phyloP scores from a whole-genome alignment of 2,113 vertebrate species.

The Heterocephalus glaber region DNA sequence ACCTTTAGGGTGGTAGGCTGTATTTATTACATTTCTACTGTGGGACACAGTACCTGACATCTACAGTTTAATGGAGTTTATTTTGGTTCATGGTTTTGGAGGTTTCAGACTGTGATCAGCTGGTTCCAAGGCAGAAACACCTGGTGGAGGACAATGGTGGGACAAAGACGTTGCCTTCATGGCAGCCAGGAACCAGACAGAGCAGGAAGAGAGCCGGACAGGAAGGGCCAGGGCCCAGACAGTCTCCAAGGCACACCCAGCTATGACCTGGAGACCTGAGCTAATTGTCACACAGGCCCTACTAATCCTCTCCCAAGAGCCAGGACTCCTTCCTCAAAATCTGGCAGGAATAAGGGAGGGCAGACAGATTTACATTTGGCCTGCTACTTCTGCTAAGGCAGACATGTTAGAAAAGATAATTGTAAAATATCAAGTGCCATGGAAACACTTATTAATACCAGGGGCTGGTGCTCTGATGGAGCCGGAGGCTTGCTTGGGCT shows the following conservation, averaged over 20 bases:
- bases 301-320: background rate
- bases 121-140: background rate
- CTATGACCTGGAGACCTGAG: background rate
- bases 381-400: constrained; percentile 27
- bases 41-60: background rate
- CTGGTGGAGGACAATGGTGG: background rate
- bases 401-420: constrained; percentile 59
- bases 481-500: constrained; percentile 27
- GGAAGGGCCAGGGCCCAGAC: background rate
- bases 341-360: background rate
- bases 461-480: background rate
- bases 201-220: background rate
- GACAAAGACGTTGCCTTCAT: background rate
- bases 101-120: background rate
- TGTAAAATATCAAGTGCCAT: constrained; percentile 66
- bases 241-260: background rate
- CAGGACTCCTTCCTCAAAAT: background rate
- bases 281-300: background rate
- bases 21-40: background rate
- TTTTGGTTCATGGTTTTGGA: background rate
- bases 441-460: constrained; percentile 72
- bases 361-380: constrained; percentile 8
- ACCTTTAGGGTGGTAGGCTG: accelerated
- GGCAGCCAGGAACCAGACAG: background rate
- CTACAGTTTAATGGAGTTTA: background rate